These are phyloP conservation scores for Galaxias olidus DNA, from an alignment of 2,797 vertebrate species.

Conservation along the genomic window DNA sequence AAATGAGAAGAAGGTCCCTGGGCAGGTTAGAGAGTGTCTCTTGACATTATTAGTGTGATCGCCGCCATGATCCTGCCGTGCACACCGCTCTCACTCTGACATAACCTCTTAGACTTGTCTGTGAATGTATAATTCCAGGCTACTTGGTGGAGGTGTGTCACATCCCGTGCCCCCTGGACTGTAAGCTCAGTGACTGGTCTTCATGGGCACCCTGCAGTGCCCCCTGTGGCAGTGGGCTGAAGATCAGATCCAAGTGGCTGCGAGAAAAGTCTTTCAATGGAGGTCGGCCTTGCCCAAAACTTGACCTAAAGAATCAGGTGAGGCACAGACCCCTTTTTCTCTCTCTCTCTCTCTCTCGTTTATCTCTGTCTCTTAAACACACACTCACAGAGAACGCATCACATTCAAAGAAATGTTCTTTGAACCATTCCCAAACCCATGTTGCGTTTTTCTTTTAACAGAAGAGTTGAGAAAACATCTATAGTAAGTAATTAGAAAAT, in stretches of 20 bases:
- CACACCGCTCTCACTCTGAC: not conserved
- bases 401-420: too few species aligned
- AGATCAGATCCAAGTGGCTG: conserved; percentile 92
- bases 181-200: conserved; percentile 97
- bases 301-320: conserved; percentile 98
- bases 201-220: conserved; percentile 89
- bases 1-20: conserved; percentile 49
- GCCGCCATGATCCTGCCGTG: conserved; percentile 23
- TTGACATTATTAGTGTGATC: conserved; percentile 47
- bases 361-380: not conserved
- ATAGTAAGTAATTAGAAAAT: too few species aligned
- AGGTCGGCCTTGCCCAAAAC: conserved; percentile 91
- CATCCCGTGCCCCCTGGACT: conserved; percentile 93
- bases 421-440: too few species aligned
- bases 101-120: conserved; percentile 14
- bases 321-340: conserved; percentile 44
- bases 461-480: too few species aligned
- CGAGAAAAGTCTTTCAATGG: conserved; percentile 95
- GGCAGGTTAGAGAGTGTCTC: conserved; percentile 27
- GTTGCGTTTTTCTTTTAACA: too few species aligned
- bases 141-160: conserved; percentile 86
- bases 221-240: conserved; percentile 87
- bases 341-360: not conserved
- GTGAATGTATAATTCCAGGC: conserved; percentile 71
- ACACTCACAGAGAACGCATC: too few species aligned